Percentiles rank a stretch among this genome's conserved stretches.
phyloP scores from a whole-genome alignment of 2,888 invertebrate genomes.

The Biston betularia region DNA sequence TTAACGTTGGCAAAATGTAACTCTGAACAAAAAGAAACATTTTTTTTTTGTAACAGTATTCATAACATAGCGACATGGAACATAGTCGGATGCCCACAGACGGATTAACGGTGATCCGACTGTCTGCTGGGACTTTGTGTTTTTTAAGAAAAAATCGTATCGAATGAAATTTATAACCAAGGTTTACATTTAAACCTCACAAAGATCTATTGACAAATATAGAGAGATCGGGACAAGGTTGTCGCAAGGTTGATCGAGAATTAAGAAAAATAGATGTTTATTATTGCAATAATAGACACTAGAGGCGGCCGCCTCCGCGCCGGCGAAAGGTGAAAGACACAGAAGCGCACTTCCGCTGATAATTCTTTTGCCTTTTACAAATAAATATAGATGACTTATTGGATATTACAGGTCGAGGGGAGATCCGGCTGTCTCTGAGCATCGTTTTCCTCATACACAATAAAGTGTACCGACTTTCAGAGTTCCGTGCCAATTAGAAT shows the following conservation, averaged over 20 bases:
- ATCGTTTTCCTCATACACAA: not conserved
- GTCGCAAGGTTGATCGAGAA: not conserved
- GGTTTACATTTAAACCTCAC: not conserved
- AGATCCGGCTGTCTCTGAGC: too few species aligned
- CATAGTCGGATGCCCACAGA: too few species aligned
- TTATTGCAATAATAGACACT: not conserved
- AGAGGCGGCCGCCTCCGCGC: too few species aligned
- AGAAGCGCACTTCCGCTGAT: not conserved
- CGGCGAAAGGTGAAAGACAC: not conserved
- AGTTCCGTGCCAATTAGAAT: too few species aligned
- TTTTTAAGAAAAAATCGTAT: not conserved
- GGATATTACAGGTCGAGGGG: not conserved
- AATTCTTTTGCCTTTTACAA: not conserved
- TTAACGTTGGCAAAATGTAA: too few species aligned
- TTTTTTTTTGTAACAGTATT: too few species aligned
- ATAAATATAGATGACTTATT: not conserved
- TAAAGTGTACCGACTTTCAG: not conserved
- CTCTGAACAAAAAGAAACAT: too few species aligned
- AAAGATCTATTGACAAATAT: constrained; percentile 15
- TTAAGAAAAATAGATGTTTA: not conserved
- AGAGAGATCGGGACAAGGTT: constrained; percentile 11
- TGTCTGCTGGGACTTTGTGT: too few species aligned
- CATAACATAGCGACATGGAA: too few species aligned
- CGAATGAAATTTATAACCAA: constrained; percentile 7
- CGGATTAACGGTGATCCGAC: too few species aligned